phyloP scores from a whole-genome alignment of 2,888 invertebrate genomes.

The Prosapia bicincta region DNA sequence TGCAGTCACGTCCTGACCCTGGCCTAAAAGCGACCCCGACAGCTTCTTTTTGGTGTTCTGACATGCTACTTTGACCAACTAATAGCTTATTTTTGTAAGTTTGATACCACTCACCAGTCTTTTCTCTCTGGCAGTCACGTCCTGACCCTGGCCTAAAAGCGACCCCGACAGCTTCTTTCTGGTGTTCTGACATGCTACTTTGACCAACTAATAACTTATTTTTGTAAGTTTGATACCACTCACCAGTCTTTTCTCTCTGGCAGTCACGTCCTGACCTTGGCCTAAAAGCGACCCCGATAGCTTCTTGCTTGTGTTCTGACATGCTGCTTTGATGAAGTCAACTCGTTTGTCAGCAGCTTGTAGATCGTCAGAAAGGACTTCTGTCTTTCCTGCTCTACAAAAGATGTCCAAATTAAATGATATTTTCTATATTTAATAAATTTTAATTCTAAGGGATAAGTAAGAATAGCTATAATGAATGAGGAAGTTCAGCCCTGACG shows the following conservation, averaged over 20 bases:
- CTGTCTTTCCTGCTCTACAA: conserved; percentile 76
- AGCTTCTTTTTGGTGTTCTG: conserved; percentile 50
- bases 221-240: too few relatives aligned
- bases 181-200: conserved; percentile 56
- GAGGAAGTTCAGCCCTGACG: too few relatives aligned
- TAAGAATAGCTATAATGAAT: too few relatives aligned
- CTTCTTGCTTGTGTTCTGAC: conserved; percentile 50
- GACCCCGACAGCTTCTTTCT: conserved; percentile 48
- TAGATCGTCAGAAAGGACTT: conserved; percentile 77
- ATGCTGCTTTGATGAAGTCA: conserved; percentile 70
- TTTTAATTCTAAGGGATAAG: too few relatives aligned
- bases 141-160: conserved; percentile 45
- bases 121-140: conserved; percentile 66
- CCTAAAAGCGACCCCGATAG: conserved; percentile 45
- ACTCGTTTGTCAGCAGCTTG: conserved; percentile 78
- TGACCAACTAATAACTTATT: too few relatives aligned
- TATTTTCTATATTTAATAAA: too few relatives aligned
- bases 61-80: too few relatives aligned
- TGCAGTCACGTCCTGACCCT: conserved; percentile 54
- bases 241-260: conserved; percentile 69
- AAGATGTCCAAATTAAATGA: too few relatives aligned
- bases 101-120: conserved; percentile 60
- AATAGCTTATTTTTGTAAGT: too few relatives aligned
- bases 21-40: conserved; percentile 43
- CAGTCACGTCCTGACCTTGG: conserved; percentile 51